Conservation (phyloP, 2,797 vertebrate species). For the Choloepus didactylus region DNA sequence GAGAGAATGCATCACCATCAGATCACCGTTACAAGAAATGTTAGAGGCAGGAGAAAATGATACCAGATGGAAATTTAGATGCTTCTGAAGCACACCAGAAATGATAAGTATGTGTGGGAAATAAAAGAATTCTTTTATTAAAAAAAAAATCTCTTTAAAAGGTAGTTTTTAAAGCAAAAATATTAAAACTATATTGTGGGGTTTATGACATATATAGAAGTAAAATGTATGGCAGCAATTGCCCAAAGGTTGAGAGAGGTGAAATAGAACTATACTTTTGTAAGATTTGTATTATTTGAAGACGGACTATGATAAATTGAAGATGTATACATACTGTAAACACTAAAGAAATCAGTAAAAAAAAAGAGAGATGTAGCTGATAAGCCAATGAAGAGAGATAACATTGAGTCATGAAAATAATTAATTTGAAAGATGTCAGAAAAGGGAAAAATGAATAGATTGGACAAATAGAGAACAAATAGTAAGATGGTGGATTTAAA, state of each 20-base stretch:
- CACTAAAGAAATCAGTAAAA: not conserved
- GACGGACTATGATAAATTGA: not conserved
- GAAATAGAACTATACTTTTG: not conserved
- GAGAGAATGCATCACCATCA: not conserved
- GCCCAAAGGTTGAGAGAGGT: not conserved
- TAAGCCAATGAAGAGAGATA: slow-evolving; percentile 39
- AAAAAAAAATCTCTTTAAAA: not conserved
- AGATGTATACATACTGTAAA: no score
- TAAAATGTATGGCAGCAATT: not conserved
- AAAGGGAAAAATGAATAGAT: slow-evolving; percentile 20
- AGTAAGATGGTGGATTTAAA: slow-evolving; percentile 41
- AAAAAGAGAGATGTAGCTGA: not conserved
- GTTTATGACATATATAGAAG: not conserved
- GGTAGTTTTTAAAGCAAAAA: slow-evolving; percentile 40
- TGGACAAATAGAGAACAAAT: slow-evolving; percentile 45
- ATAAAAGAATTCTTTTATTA: not conserved
- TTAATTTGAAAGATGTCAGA: not conserved
- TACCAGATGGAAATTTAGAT: no score
- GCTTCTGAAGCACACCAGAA: slow-evolving; percentile 1
- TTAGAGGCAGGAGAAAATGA: slow-evolving; percentile 49
- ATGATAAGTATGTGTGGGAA: not conserved
- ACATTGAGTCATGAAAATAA: slow-evolving; percentile 2
- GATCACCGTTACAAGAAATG: not conserved
- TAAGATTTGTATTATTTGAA: slow-evolving; percentile 11
- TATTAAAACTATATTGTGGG: slow-evolving; percentile 19